Base-by-base conservation (phyloP, 2,888 invertebrate genomes). In the Cacoxenus indagator region DNA sequence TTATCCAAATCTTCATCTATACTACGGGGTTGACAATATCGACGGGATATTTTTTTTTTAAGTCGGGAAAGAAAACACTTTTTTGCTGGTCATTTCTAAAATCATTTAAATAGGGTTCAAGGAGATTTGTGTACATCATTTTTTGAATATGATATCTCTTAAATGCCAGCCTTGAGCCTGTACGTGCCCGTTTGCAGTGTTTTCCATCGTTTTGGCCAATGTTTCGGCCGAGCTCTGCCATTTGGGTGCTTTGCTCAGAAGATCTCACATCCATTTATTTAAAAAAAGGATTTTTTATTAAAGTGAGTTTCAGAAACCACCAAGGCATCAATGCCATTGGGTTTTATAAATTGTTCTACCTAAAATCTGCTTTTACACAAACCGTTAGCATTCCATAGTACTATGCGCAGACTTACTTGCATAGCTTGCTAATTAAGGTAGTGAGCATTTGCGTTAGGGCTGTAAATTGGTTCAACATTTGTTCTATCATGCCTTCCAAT, bases 191-290 rank as follows among this genome's bases (percentile, higher is more conserved):
- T n/a, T n/a, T n/a, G n/a, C n/a, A n/a, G n/a, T n/a, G n/a, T n/a
- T n/a, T n/a, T n/a, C n/a, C n/a, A n/a, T n/a, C n/a, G n/a, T n/a
- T n/a, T n/a, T n/a, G n/a, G n/a, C n/a, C n/a, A n/a, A n/a, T n/a
- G n/a, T n/a, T n/a, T n/a, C n/a, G n/a, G n/a, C n/a, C 64, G 45
- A 9, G 64, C 45, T 5, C 22, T 64, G 45, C 64, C 64, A 22
- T 64, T 64, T 4, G 57, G 57, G 57, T 57, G 57, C n/a, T 57
- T 57, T 26, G 27, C 27, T 11, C 14, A 24, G 24, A 57, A 26
- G 6, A 57, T 26, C 26, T 57, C 57, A 26, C 29, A 57, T 26
- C 57, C 57, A 57, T 24, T 26, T 57, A 57, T 57, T 57, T 24
- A n/a, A 27, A 57, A 27, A 26, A 26, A 57, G 14, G 27, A 57